Evolutionary conservation across 2,888 invertebrate genomes (phyloP), one percentile per base, ranked within the genome.

Genomic region (Emesis russula): DNA sequence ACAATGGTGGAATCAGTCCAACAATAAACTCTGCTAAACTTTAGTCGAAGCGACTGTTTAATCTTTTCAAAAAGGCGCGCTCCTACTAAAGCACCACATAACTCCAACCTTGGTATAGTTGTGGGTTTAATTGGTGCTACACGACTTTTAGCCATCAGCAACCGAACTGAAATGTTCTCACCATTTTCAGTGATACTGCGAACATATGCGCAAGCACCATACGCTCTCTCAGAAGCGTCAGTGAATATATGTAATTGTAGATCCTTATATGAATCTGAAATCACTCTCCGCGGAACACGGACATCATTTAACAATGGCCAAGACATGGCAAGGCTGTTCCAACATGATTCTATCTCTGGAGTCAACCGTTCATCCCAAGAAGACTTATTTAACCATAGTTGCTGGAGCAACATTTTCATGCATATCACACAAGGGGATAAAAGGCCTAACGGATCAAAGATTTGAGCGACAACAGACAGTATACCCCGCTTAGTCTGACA

Each of bases 81-180:
- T 18, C 90, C 90, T 25, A 93, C 13, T 18, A 93, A 74, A 6
- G 94, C 95, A 7, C 92, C 94, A 41, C 93, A 94, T 6, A 95
- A 75, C 66, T 95, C 95, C 9, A 95, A 81, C 31, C 95, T 75
- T 0, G 95, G 95, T 15, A 96, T 90, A 5, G 86, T 92, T 6
- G 83, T 79, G 2, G 93, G 78, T 75, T 94, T 94, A 0, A 91
- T 6, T 0, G 95, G 93, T 0, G 95, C 95, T 2, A 95, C 92
- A 36, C 89, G 92, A 25, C 92, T 76, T 77, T 96, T 96, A 0
- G 95, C 85, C 66, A 86, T 91, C 18, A 95, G 74, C 18, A 96
- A 85, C 1, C 85, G 81, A 2, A 92, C 81, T 4, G 58, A 25
- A 25, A 25, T 75, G 3, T 93, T 77, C n/a, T 25, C 7, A 15